These are phyloP conservation scores for Illadopsis cleaveri DNA, from an alignment of 2,113 vertebrate genomes.

Conservation along the genomic window DNA sequence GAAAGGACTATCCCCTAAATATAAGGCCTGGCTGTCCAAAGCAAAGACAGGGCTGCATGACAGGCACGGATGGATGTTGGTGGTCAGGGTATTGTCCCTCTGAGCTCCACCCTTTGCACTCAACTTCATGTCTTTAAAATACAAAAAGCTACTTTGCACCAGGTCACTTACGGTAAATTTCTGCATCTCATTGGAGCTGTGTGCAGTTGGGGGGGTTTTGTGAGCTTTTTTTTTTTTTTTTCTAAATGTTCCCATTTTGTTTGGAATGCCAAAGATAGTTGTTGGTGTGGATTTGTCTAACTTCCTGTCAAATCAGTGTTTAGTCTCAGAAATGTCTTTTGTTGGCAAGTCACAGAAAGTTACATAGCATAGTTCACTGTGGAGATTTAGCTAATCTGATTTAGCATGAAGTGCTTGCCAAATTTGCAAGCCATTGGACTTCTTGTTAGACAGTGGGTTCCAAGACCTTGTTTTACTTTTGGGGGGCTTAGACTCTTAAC, in stretches of 20 bases:
- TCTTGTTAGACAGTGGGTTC: neutral
- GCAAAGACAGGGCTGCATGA: neutral
- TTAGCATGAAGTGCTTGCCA: neutral
- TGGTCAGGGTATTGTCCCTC: neutral
- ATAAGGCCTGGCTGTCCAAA: neutral
- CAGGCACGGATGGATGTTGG: fast-evolving
- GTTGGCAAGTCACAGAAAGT: conserved; percentile 2
- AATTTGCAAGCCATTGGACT: neutral
- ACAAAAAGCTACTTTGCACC: neutral
- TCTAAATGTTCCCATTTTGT: neutral
- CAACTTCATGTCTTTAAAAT: neutral
- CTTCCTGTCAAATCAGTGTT: conserved; percentile 48
- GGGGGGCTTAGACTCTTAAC: neutral
- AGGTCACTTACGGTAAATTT: neutral
- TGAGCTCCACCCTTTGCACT: neutral
- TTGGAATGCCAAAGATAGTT: neutral
- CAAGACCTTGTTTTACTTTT: neutral
- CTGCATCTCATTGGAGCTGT: neutral
- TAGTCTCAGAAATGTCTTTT: conserved; percentile 27
- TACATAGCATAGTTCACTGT: neutral
- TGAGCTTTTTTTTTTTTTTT: neutral
- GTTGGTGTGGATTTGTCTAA: conserved; percentile 21
- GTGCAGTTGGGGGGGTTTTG: neutral
- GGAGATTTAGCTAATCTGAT: conserved; percentile 3
- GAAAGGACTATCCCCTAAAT: neutral